A percentile compares a stretch with the other conserved stretches of the same genome.
Conservation (phyloP, 2,113 vertebrate genomes). For the Otus sunia region DNA sequence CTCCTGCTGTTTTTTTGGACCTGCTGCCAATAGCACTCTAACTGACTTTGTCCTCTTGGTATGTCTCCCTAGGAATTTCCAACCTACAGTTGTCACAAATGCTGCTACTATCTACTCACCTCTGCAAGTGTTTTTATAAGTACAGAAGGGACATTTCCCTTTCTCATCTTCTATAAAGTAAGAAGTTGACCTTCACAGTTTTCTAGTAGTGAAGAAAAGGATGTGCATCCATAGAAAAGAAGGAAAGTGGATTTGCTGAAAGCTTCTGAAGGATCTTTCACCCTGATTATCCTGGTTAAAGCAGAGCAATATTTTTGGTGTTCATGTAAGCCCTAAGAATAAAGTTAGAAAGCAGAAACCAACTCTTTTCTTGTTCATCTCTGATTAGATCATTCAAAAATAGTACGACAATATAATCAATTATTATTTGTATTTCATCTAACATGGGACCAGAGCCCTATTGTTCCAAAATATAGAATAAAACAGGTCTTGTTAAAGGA, state of each 20-base stretch:
- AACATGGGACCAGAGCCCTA: background rate
- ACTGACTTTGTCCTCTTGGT: background rate
- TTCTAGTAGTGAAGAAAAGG: background rate
- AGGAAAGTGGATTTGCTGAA: background rate
- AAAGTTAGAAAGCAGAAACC: background rate
- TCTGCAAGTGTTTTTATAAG: background rate
- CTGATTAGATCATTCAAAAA: background rate
- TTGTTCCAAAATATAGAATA: background rate
- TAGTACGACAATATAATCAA: background rate
- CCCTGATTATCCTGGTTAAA: background rate
- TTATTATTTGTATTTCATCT: background rate
- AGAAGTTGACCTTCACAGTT: background rate
- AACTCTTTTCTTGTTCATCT: background rate
- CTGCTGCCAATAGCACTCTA: background rate
- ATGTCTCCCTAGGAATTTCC: background rate
- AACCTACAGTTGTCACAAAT: background rate
- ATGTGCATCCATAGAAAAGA: background rate
- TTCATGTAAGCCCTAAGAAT: background rate
- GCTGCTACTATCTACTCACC: background rate
- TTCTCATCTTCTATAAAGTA: background rate
- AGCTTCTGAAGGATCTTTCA: background rate
- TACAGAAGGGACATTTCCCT: background rate
- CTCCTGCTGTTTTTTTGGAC: background rate
- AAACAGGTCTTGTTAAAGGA: background rate
- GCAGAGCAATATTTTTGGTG: background rate